Evolutionary conservation across 2,888 invertebrate genomes (phyloP).

Genomic region (Selenia dentaria): DNA sequence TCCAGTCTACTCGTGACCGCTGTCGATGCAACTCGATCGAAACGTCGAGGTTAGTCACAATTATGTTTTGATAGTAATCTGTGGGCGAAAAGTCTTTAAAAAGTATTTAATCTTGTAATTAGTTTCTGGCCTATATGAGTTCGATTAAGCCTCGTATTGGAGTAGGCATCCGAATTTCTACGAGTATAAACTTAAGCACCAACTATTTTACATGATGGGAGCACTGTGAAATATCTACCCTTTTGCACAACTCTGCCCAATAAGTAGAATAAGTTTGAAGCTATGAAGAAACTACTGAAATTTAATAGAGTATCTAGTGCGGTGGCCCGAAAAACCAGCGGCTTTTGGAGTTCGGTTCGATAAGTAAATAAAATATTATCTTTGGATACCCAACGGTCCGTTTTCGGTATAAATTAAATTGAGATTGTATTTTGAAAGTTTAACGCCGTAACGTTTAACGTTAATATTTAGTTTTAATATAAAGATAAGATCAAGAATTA

Average conservation of each 20-base stretch:
- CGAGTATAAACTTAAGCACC: slow-evolving; percentile 8
- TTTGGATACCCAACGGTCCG: slow-evolving; percentile 20
- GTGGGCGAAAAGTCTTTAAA: too few relatives aligned
- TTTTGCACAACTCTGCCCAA: slow-evolving; percentile 44
- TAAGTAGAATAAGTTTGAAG: slow-evolving; percentile 47
- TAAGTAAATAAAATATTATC: slow-evolving; percentile 32
- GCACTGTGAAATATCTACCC: slow-evolving; percentile 17
- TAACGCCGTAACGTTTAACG: neutral
- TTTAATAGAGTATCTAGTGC: slow-evolving; percentile 50
- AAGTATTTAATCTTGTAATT: too few relatives aligned
- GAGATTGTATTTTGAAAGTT: neutral
- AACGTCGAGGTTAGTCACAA: too few relatives aligned
- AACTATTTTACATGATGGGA: slow-evolving; percentile 21
- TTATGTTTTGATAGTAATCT: too few relatives aligned
- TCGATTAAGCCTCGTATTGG: too few relatives aligned
- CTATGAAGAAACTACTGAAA: slow-evolving; percentile 45
- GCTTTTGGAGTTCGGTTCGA: slow-evolving; percentile 25
- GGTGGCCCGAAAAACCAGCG: slow-evolving; percentile 49
- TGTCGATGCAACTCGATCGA: too few relatives aligned
- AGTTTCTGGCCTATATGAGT: too few relatives aligned
- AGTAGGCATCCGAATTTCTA: too few relatives aligned
- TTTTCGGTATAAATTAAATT: slow-evolving; percentile 22
- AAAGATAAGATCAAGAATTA: too few relatives aligned
- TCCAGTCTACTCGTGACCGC: too few relatives aligned
- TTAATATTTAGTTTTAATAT: neutral